Percentiles rank a stretch among this genome's conserved stretches.
These are phyloP conservation scores for Carettochelys insculpta DNA, from an alignment of 2,113 vertebrate genomes.

Conservation along the genomic window DNA sequence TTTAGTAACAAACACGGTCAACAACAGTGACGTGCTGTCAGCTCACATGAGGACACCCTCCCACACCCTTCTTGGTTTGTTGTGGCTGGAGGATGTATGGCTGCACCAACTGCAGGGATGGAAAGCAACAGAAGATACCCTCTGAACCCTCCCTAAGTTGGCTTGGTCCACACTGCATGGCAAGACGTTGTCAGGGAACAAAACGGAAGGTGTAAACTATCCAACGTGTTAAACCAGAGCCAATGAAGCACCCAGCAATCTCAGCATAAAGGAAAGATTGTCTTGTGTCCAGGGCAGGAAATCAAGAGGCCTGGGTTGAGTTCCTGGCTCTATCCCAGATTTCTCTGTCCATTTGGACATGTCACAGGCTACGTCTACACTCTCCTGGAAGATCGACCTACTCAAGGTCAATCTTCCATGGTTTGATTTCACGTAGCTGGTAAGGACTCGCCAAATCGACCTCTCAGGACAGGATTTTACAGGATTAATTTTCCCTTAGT, in stretches of 20 bases:
- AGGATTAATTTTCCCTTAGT: no score
- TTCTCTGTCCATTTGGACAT: no score
- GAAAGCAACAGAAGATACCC: not conserved
- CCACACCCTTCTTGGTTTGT: not conserved
- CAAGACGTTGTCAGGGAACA: not conserved
- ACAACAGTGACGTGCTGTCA: not conserved
- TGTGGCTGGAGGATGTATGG: not conserved
- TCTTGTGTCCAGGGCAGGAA: not conserved
- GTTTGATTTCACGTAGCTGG: no score
- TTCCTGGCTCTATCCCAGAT: not conserved
- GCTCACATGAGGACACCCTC: not conserved
- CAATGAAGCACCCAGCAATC: not conserved
- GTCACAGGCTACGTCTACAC: no score
- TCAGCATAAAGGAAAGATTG: not conserved
- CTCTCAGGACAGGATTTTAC: no score
- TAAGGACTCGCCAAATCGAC: no score
- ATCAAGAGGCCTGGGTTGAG: not conserved
- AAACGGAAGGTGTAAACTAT: not conserved
- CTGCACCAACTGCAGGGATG: not conserved
- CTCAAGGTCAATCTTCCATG: no score
- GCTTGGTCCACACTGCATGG: not conserved
- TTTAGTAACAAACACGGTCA: no score
- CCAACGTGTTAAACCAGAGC: not conserved
- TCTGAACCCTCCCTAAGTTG: not conserved
- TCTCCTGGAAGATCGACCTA: no score